These are phyloP conservation scores for Prinia subflava DNA, from an alignment of 2,113 vertebrate species.

Conservation along the genomic window DNA sequence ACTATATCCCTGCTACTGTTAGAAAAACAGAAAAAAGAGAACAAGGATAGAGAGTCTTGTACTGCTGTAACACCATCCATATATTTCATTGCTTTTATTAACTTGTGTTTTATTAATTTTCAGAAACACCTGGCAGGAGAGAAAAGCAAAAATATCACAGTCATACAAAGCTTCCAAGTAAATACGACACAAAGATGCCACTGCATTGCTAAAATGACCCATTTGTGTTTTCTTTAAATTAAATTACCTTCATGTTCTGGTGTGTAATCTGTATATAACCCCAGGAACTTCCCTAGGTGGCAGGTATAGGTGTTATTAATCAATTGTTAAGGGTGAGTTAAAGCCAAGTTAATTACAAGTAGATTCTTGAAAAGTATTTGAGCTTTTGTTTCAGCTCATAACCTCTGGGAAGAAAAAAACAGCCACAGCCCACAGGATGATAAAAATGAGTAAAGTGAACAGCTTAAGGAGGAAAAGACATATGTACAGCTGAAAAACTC, in stretches of 20 bases:
- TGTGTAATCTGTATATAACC: neutral
- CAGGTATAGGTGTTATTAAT: neutral
- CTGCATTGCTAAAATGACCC: neutral
- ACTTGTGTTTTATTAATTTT: neutral
- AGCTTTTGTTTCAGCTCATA: neutral
- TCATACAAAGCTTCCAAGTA: neutral
- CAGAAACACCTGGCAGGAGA: neutral
- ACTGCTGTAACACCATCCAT: neutral
- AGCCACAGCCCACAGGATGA: neutral
- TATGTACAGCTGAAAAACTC: neutral
- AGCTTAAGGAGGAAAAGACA: conserved; percentile 8
- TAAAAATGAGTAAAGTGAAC: neutral
- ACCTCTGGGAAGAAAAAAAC: neutral
- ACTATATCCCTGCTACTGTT: neutral
- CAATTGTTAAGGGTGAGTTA: neutral
- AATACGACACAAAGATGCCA: neutral
- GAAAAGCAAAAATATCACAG: neutral
- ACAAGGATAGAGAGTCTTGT: neutral
- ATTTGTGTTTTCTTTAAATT: neutral
- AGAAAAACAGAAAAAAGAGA: neutral
- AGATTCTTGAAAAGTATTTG: neutral
- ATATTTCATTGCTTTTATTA: neutral
- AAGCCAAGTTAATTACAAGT: conserved; percentile 6
- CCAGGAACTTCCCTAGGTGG: neutral
- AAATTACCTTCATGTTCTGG: neutral